Percentiles rank a stretch among this genome's conserved stretches.
Evolutionary conservation across 2,797 vertebrate species (phyloP).

Genomic region (Paguma larvata): DNA sequence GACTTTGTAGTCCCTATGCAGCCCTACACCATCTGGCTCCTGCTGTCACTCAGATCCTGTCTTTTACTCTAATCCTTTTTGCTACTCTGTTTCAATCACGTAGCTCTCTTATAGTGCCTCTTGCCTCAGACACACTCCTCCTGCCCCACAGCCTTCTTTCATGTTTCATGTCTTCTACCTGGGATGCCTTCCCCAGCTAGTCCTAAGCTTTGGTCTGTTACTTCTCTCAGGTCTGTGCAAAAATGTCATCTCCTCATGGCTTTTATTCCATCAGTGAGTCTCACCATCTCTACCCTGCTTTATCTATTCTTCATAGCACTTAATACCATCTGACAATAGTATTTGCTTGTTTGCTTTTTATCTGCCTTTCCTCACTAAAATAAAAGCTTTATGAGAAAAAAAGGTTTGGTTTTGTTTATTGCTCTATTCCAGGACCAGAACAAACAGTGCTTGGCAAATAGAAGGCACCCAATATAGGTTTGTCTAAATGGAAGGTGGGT

Average conservation of each 20-base stretch:
- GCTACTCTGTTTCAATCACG: background rate
- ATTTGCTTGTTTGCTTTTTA: background rate
- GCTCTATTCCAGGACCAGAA: background rate
- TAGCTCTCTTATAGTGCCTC: background rate
- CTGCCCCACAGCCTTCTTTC: background rate
- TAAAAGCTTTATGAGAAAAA: constrained; percentile 17
- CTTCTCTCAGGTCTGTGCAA: background rate
- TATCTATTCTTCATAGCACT: background rate
- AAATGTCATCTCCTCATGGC: background rate
- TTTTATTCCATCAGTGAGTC: background rate
- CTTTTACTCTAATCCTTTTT: background rate
- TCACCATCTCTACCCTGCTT: background rate
- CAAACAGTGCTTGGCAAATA: background rate
- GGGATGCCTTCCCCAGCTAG: background rate
- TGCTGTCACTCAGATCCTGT: background rate
- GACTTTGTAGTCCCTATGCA: background rate
- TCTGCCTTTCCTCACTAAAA: background rate
- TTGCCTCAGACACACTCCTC: background rate
- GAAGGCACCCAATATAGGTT: background rate
- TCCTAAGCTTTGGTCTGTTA: background rate
- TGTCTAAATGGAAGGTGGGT: background rate
- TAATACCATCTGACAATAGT: background rate
- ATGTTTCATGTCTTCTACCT: background rate
- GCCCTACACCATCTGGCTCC: background rate
- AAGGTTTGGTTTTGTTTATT: background rate